A percentile compares a stretch with the other conserved stretches of the same genome.
phyloP scores from a whole-genome alignment of 1,140 invertebrate genomes.

The Adoxophyes honmai region DNA sequence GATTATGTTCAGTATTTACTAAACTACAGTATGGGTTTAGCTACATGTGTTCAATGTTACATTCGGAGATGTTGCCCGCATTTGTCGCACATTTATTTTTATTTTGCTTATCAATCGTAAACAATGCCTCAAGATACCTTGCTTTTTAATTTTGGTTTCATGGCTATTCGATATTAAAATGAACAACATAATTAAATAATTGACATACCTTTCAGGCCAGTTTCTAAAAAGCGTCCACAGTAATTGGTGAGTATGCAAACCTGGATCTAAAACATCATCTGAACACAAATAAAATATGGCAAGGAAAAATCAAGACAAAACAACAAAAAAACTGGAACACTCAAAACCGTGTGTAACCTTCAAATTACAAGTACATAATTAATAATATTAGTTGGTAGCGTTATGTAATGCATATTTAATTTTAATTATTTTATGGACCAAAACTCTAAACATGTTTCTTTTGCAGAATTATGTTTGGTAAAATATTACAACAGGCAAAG shows the following conservation, averaged over 20 bases:
- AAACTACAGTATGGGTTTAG: no score
- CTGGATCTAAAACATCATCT: neutral
- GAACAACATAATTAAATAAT: neutral
- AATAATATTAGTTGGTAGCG: neutral
- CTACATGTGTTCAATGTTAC: no score
- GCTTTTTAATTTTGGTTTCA: neutral
- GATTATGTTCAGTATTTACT: no score
- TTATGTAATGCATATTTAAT: neutral
- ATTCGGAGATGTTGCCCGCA: slow-evolving; percentile 3
- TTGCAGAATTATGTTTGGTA: slow-evolving; percentile 16
- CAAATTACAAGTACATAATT: slow-evolving; percentile 14
- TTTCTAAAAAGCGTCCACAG: slow-evolving; percentile 4
- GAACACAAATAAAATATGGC: slow-evolving; percentile 9
- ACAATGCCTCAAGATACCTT: neutral
- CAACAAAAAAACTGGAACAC: neutral
- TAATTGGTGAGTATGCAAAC: slow-evolving; percentile 11
- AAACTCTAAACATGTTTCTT: slow-evolving; percentile 17
- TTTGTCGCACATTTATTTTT: slow-evolving; percentile 5
- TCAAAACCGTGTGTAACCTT: slow-evolving; percentile 9
- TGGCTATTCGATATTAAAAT: neutral
- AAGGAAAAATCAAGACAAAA: slow-evolving; percentile 14
- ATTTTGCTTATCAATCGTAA: slow-evolving; percentile 4
- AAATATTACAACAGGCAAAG: neutral
- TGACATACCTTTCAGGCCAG: neutral
- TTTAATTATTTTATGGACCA: slow-evolving; percentile 20